phyloP scores from a whole-genome alignment of 1,140 invertebrate species.

The Bombus pyrosoma region DNA sequence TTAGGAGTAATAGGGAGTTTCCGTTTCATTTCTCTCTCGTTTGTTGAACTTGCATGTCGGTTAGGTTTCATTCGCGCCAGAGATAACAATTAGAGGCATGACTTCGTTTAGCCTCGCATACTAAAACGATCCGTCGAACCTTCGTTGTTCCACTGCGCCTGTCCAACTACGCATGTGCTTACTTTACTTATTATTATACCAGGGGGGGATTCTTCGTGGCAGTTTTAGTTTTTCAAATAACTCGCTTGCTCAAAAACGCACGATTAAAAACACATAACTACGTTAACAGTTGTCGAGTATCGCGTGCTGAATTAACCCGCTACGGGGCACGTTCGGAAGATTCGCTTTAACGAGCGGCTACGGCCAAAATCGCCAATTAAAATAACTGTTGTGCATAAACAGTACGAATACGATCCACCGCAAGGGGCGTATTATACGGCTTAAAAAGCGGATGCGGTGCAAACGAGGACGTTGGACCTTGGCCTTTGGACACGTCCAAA shows the following conservation, averaged over 20 bases:
- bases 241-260: too few species aligned
- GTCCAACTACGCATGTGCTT: background rate
- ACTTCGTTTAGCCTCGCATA: background rate
- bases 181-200: too few species aligned
- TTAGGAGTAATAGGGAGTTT: background rate
- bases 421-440: conserved; percentile 62
- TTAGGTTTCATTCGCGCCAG: background rate
- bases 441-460: conserved; percentile 55
- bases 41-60: background rate
- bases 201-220: background rate
- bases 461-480: conserved; percentile 46
- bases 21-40: background rate
- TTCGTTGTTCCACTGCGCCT: background rate
- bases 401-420: conserved; percentile 72
- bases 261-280: background rate
- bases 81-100: background rate
- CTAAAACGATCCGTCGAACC: background rate
- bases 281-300: background rate
- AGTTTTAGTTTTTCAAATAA: too few species aligned
- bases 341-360: conserved; percentile 4
- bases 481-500: conserved; percentile 53
- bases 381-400: conserved; percentile 66
- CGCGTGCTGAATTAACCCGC: background rate
- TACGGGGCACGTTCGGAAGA: background rate
- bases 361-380: conserved; percentile 29